Evolutionary conservation across 1,140 invertebrate species (phyloP).

Genomic region (Ridgeia piscesae): DNA sequence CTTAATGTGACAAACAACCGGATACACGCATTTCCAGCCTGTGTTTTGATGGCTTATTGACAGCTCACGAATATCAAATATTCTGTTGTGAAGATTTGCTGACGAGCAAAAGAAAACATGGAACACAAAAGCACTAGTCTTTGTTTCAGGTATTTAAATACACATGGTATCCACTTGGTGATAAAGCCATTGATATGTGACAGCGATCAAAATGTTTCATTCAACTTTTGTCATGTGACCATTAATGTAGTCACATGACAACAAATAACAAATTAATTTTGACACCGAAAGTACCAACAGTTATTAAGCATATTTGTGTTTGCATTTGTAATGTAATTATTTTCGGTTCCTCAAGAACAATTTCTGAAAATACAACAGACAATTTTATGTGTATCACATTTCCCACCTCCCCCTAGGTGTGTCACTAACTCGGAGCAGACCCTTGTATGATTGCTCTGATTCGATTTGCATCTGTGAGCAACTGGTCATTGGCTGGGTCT

Average conservation of each 20-base stretch:
- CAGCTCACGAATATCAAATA: background rate
- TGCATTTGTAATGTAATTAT: background rate
- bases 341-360: background rate
- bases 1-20: background rate
- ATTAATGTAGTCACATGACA: background rate
- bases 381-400: background rate
- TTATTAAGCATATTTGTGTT: background rate
- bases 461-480: slow-evolving; percentile 59
- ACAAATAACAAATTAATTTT: background rate
- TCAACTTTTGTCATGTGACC: background rate
- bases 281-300: background rate
- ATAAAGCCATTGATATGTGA: background rate
- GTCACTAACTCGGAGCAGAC: background rate
- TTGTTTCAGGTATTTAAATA: background rate
- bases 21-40: background rate
- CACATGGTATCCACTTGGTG: background rate
- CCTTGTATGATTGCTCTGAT: slow-evolving; percentile 53
- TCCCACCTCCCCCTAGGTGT: background rate
- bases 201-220: background rate
- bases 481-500: slow-evolving; percentile 60
- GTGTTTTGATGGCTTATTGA: background rate
- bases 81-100: background rate
- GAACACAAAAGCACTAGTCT: background rate
- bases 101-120: background rate
- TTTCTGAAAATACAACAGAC: background rate